These are phyloP conservation scores for Gasterosteus nipponicus DNA, from an alignment of 2,113 vertebrate species.

Conservation along the genomic window DNA sequence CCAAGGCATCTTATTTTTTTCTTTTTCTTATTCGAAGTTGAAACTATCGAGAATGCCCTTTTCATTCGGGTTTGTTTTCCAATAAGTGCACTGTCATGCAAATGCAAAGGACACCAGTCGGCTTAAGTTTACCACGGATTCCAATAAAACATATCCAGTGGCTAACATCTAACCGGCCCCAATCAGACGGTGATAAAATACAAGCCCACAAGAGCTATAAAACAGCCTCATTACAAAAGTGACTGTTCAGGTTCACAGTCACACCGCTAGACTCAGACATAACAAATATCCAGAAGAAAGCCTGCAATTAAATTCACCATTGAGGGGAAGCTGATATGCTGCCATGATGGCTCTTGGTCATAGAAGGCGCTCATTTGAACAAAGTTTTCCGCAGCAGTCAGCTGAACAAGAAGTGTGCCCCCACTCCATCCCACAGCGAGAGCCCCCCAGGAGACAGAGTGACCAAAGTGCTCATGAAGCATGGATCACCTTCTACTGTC, in stretches of 20 bases:
- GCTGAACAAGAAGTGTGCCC: constrained; percentile 52
- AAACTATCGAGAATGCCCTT: not conserved
- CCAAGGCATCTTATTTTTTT: not conserved
- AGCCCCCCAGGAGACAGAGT: constrained; percentile 1
- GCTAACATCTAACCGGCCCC: constrained; percentile 48
- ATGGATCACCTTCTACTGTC: not conserved
- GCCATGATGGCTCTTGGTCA: constrained; percentile 53
- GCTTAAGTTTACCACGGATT: constrained; percentile 14
- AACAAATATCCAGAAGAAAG: constrained; percentile 52
- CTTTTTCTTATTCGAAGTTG: not conserved
- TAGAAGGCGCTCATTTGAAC: constrained; percentile 47
- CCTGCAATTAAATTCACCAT: constrained; percentile 61
- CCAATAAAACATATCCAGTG: constrained; percentile 55
- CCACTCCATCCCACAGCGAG: constrained; percentile 28
- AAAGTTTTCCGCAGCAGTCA: constrained; percentile 71
- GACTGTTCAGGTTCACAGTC: constrained; percentile 51
- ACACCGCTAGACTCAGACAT: constrained; percentile 45
- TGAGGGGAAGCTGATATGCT: constrained; percentile 70
- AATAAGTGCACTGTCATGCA: constrained; percentile 18
- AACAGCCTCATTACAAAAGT: constrained; percentile 55
- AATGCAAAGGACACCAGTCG: constrained; percentile 27
- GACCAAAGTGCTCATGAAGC: constrained; percentile 45
- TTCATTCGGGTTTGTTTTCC: constrained; percentile 1
- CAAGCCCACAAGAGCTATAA: constrained; percentile 56
- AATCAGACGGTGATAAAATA: constrained; percentile 64